These are phyloP conservation scores for Pagetopsis macropterus DNA, from an alignment of 2,797 vertebrate genomes.

Conservation along the genomic window DNA sequence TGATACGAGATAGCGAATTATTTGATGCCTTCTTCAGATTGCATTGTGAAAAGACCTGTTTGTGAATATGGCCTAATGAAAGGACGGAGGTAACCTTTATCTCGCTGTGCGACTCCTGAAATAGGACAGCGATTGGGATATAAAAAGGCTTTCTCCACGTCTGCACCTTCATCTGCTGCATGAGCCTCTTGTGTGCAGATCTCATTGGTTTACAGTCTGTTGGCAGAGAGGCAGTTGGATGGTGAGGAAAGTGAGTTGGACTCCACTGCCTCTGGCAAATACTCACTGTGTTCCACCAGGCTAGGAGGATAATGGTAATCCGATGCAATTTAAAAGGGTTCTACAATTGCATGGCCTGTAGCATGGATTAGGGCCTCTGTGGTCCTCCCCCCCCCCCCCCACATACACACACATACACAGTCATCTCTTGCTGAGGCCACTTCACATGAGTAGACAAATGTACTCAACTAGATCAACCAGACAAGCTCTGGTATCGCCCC, in stretches of 20 bases:
- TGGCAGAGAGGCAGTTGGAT: constrained; percentile 31
- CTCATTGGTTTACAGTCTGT: constrained; percentile 41
- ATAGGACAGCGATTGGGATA: constrained; percentile 36
- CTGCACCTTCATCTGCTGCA: constrained; percentile 42
- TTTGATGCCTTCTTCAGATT: constrained; percentile 28
- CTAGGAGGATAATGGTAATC: constrained; percentile 66
- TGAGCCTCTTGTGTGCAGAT: constrained; percentile 40
- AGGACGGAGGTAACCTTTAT: constrained; percentile 30
- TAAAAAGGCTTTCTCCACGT: constrained; percentile 43
- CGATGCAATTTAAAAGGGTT: constrained; percentile 56
- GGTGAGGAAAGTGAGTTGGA: constrained; percentile 38
- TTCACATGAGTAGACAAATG: constrained; percentile 24
- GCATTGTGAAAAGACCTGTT: constrained; percentile 24
- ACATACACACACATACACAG: not conserved
- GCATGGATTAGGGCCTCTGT: constrained; percentile 58
- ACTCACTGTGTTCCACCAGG: constrained; percentile 37
- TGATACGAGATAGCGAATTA: constrained; percentile 21
- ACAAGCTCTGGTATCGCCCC: too few species aligned
- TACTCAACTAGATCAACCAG: constrained; percentile 7
- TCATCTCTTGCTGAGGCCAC: constrained; percentile 21
- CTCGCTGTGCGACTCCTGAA: constrained; percentile 30
- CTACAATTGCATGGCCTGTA: constrained; percentile 42
- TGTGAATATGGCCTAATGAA: constrained; percentile 47
- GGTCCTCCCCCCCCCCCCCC: constrained; percentile 20
- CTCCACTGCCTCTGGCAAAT: constrained; percentile 42